These are phyloP conservation scores for Tinamus guttatus DNA, from an alignment of 2,113 vertebrate species.

Conservation along the genomic window DNA sequence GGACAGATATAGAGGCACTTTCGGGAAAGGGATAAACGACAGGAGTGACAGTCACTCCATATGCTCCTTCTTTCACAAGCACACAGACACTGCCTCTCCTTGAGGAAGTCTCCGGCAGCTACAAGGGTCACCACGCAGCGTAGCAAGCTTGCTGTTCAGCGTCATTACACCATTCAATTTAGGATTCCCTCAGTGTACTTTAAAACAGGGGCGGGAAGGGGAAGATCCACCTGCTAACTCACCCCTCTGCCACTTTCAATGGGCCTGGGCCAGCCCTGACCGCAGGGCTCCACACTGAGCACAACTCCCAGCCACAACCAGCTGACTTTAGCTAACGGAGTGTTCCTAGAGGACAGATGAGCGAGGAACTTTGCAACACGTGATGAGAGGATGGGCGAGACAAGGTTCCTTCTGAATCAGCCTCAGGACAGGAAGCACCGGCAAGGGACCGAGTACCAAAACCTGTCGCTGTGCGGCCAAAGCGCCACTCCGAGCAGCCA, in stretches of 20 bases:
- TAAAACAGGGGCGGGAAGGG: accelerated
- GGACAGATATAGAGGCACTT: constrained; percentile 69
- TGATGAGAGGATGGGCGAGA: not conserved
- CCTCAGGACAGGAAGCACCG: not conserved
- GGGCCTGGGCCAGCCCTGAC: not conserved
- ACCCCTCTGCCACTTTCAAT: not conserved
- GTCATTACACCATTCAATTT: not conserved
- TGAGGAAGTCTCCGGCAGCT: not conserved
- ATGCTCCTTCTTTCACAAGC: not conserved
- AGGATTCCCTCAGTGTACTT: not conserved
- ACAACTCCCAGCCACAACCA: not conserved
- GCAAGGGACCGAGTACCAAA: not conserved
- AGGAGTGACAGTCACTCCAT: not conserved
- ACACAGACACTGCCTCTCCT: not conserved
- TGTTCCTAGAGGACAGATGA: not conserved
- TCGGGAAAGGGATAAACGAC: constrained; percentile 39
- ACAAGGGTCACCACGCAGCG: not conserved
- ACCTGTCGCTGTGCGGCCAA: accelerated
- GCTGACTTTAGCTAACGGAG: not conserved
- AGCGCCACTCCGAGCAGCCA: not conserved
- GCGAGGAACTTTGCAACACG: accelerated
- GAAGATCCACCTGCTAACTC: not conserved
- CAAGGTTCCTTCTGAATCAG: not conserved
- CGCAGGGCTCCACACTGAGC: not conserved
- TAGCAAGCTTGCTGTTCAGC: accelerated